A percentile compares a stretch with the other conserved stretches of the same genome.
Evolutionary conservation across 2,888 invertebrate species (phyloP).

Genomic region (Tethea ocularis): DNA sequence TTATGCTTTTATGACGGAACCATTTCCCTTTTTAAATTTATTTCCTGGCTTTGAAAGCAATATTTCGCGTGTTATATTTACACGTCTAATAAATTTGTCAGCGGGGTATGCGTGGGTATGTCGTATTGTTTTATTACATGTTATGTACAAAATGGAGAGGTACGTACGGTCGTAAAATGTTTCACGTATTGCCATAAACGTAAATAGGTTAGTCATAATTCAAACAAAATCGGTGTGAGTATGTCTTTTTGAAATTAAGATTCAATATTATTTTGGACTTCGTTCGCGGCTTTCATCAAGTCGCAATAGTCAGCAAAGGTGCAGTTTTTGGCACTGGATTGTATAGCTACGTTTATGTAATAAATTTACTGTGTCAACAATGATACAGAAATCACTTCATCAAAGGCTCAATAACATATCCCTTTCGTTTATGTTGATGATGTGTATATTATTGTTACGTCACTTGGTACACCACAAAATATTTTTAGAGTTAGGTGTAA

Average conservation of each 20-base stretch:
- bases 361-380: too few species aligned
- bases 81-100: slow-evolving; percentile 51
- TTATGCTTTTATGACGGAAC: neutral
- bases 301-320: neutral
- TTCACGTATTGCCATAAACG: slow-evolving; percentile 36
- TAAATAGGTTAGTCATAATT: slow-evolving; percentile 31
- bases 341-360: neutral
- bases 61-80: slow-evolving; percentile 44
- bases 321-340: neutral
- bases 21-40: slow-evolving; percentile 15
- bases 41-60: slow-evolving; percentile 30
- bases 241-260: neutral
- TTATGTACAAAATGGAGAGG: slow-evolving; percentile 46
- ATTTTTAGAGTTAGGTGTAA: too few species aligned
- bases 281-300: neutral
- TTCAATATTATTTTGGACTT: neutral
- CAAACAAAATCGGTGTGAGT: slow-evolving; percentile 8
- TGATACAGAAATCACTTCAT: too few species aligned
- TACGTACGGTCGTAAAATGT: slow-evolving; percentile 41
- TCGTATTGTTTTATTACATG: slow-evolving; percentile 54
- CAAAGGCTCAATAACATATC: too few species aligned
- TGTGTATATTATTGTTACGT: too few species aligned
- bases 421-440: too few species aligned
- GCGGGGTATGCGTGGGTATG: slow-evolving; percentile 41
- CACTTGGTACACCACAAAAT: too few species aligned